Evolutionary conservation across 2,888 invertebrate species (phyloP), one percentile per base, ranked within the genome.

Genomic region (Brenthis ino): DNA sequence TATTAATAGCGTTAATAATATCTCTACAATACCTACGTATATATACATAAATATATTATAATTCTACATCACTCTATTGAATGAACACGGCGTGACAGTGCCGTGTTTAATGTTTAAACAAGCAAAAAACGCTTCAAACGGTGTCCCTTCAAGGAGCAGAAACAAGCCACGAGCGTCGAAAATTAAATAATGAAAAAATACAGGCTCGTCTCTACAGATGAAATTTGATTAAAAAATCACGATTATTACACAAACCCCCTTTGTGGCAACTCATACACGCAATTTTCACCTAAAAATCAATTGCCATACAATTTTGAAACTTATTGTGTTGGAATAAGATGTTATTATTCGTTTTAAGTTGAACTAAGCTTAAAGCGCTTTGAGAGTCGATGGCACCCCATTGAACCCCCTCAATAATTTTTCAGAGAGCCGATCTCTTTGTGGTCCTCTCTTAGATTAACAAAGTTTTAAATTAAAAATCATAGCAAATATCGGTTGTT

Each of bases 221-320:
- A 93, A 93, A 93, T 93, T 93, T 93, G 93, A 93, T 93, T 93
- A 93, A 93, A 93, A 93, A 93, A 93, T 93, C 93, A 93, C 93
- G 93, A 93, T 93, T 93, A 93, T 93, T 93, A 91, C 91, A 84
- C 60, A 80, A 79, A 77, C 87, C 86, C 87, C 90, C 89, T 85
- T 83, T 82, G 79, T 77, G 85, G 79, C 83, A 85, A 84, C 83
- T 82, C 80, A 81, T 85, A 51, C 81, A 78, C 76, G 74, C 76
- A 28, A 28, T 74, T 82, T 74, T 70, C 71, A 75, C 60, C 71
- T 66, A 75, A 63, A 57, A 77, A 72, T 47, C 6, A 24, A 2
- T 16, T 50, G 16, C 0, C 74, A 73, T 33, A 28, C 70, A 4
- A 84, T 56, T 73, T 16, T 74, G 12, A 63, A 68, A 80, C 72